Percentiles rank a stretch among this genome's conserved stretches.
These are phyloP conservation scores for Callyntrura guangdongensis DNA, from an alignment of 2,888 invertebrate species.

Conservation along the genomic window DNA sequence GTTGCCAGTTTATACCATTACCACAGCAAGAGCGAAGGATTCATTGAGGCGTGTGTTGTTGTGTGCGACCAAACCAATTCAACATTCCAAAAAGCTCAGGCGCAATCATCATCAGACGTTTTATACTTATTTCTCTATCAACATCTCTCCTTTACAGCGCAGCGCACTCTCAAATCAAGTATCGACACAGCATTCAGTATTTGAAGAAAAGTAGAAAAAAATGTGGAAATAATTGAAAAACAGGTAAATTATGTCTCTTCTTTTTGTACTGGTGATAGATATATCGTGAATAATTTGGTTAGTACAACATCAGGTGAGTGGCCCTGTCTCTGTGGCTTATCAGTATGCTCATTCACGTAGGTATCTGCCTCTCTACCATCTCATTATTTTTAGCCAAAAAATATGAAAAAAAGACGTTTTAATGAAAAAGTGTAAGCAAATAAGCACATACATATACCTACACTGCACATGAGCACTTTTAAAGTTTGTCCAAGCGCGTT, in stretches of 20 bases:
- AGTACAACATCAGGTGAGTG: conserved; percentile 7
- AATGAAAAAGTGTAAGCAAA: conserved; percentile 17
- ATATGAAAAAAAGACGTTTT: background rate
- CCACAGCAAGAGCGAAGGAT: background rate
- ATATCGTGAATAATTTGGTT: conserved; percentile 43
- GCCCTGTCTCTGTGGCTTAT: conserved; percentile 1
- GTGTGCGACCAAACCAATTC: background rate
- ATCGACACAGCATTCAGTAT: conserved; percentile 67
- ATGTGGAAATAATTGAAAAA: conserved; percentile 79
- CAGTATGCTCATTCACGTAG: conserved; percentile 28
- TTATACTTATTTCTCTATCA: conserved; percentile 66
- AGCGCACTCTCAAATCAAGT: conserved; percentile 74
- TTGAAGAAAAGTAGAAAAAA: conserved; percentile 71
- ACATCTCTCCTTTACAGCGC: conserved; percentile 20
- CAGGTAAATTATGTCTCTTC: conserved; percentile 76
- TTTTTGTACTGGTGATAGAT: conserved; percentile 54
- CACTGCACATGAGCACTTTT: no score
- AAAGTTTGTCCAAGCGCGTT: no score
- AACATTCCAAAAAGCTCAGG: conserved; percentile 22
- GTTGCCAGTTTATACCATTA: conserved; percentile 50
- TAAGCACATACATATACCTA: background rate
- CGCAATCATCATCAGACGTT: conserved; percentile 38
- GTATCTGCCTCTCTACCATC: conserved; percentile 31
- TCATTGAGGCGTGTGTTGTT: conserved; percentile 65
- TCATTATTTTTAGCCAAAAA: conserved; percentile 63